Evolutionary conservation across 1,140 invertebrate species (phyloP).

Genomic region (Drosophila kepulauana): DNA sequence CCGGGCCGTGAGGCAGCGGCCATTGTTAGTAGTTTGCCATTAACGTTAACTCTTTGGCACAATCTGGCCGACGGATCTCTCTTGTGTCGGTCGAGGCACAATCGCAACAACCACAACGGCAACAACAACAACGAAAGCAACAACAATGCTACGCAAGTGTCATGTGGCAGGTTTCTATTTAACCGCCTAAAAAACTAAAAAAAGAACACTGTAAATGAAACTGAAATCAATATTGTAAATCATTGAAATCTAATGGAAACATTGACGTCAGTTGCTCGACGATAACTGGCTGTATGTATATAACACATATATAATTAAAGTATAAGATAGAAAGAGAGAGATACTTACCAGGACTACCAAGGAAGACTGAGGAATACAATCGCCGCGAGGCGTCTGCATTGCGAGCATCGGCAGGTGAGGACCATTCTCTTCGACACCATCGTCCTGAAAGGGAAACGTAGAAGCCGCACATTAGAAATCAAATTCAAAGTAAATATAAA

Average conservation of each 20-base stretch:
- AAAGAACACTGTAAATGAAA: conserved; percentile 3
- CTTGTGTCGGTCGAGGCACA: conserved; percentile 44
- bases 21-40: conserved; percentile 82
- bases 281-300: conserved; percentile 31
- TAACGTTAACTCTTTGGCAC: conserved; percentile 80
- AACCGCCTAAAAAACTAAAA: conserved; percentile 14
- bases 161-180: conserved; percentile 34
- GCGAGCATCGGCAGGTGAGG: conserved; percentile 91
- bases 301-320: no score
- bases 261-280: conserved; percentile 62
- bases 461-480: conserved; percentile 63
- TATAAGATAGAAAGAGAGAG: no score
- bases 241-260: conserved; percentile 75
- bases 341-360: conserved; percentile 93
- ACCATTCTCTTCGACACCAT: conserved; percentile 96
- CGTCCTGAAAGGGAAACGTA: conserved; percentile 89
- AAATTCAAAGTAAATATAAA: conserved; percentile 16
- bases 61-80: conserved; percentile 70
- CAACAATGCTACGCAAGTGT: conserved; percentile 38
- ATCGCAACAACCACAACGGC: conserved; percentile 39
- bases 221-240: conserved; percentile 67
- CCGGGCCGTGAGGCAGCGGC: conserved; percentile 42
- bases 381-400: conserved; percentile 91
- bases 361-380: conserved; percentile 95
- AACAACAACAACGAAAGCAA: conserved; percentile 13